These are phyloP conservation scores for Paraplagusia blochii DNA, from an alignment of 2,113 vertebrate genomes.

Conservation along the genomic window DNA sequence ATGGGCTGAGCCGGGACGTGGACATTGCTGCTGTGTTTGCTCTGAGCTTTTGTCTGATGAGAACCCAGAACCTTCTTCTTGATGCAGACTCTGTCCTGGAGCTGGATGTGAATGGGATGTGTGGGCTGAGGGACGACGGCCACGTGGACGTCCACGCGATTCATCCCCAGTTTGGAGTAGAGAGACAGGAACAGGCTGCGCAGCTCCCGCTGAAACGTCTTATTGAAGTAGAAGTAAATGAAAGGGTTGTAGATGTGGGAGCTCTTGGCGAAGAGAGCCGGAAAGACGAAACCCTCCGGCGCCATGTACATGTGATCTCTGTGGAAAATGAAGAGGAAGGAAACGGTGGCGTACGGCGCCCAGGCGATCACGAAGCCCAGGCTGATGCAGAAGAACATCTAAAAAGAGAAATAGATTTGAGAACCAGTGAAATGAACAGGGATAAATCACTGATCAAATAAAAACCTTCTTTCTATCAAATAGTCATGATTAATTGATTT, in stretches of 20 bases:
- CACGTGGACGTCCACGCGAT: constrained; percentile 39
- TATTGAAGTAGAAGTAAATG: constrained; percentile 77
- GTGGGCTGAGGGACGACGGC: not conserved
- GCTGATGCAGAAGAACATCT: constrained; percentile 76
- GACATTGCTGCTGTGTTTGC: constrained; percentile 2
- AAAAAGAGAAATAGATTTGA: constrained; percentile 15
- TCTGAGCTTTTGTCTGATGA: not conserved
- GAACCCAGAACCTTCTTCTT: not conserved
- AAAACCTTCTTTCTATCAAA: too few relatives aligned
- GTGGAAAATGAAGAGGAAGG: constrained; percentile 71
- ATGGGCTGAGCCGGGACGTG: not conserved
- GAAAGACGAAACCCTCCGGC: constrained; percentile 62
- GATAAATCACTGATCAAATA: too few relatives aligned
- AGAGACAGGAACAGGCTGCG: constrained; percentile 26
- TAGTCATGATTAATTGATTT: too few relatives aligned
- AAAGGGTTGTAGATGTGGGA: constrained; percentile 76
- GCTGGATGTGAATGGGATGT: constrained; percentile 64
- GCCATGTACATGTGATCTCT: constrained; percentile 57
- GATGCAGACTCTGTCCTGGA: constrained; percentile 41
- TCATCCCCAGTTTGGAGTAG: constrained; percentile 27
- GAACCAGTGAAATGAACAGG: not conserved
- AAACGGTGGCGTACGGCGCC: constrained; percentile 62
- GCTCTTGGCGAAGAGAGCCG: constrained; percentile 71
- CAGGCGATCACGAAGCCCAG: constrained; percentile 68
- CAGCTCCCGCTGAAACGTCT: constrained; percentile 62